A percentile compares a stretch with the other conserved stretches of the same genome.
Conservation (phyloP, 2,888 invertebrate genomes). For the Amphipoea lucens region DNA sequence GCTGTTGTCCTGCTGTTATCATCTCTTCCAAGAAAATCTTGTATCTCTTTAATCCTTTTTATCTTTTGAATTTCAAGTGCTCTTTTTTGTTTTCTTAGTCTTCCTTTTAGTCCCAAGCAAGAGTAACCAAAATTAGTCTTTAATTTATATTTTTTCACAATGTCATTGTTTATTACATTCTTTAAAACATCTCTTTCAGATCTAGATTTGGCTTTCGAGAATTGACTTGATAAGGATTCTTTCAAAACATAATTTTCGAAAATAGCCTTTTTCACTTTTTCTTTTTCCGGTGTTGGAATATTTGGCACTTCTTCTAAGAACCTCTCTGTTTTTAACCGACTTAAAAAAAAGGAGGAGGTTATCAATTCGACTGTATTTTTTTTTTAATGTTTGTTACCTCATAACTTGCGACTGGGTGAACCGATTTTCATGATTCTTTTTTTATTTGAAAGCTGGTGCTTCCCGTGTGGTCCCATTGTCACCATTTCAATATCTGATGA, state of each 20-base stretch:
- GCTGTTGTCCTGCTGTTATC: no score
- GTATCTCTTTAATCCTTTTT: no score
- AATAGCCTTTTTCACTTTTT: constrained; percentile 22
- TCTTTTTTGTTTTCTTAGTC: constrained; percentile 16
- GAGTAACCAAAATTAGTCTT: not conserved
- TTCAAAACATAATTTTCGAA: constrained; percentile 14
- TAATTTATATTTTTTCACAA: not conserved
- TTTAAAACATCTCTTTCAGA: constrained; percentile 2
- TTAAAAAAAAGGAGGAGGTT: no score
- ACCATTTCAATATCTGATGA: no score
- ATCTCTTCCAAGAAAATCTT: no score
- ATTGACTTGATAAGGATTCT: not conserved
- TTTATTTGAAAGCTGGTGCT: no score
- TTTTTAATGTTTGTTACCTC: no score
- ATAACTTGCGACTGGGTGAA: no score
- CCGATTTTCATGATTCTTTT: no score
- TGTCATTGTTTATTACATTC: not conserved
- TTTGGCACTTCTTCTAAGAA: constrained; percentile 15
- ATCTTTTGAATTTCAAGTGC: constrained; percentile 1
- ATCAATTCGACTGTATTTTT: no score
- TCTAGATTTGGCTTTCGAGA: not conserved
- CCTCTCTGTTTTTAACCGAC: no score
- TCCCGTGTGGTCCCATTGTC: no score
- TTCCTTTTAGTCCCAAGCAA: constrained; percentile 20
- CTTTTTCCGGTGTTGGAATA: constrained; percentile 14